Evolutionary conservation across 2,113 vertebrate genomes (phyloP).

Genomic region (Oostethus manadensis): DNA sequence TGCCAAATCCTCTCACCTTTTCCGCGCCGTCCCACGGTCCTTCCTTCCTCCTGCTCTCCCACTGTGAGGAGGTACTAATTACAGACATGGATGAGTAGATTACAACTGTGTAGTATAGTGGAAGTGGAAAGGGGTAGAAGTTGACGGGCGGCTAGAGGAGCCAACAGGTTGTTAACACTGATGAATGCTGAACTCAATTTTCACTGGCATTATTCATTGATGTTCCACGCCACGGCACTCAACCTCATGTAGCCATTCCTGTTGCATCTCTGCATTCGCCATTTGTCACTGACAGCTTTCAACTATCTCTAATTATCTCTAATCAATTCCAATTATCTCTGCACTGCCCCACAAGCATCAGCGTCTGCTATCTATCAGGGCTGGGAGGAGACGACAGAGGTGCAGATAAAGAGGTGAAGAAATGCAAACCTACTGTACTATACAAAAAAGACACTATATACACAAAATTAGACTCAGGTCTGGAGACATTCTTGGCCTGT

Average conservation of each 20-base stretch:
- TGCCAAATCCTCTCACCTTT: slow-evolving; percentile 47
- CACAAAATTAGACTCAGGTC: background rate
- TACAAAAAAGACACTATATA: background rate
- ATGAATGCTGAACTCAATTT: slow-evolving; percentile 67
- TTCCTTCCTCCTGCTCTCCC: slow-evolving; percentile 67
- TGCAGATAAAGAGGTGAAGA: slow-evolving; percentile 13
- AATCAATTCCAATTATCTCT: slow-evolving; percentile 61
- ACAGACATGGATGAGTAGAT: slow-evolving; percentile 67
- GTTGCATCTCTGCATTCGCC: slow-evolving; percentile 20
- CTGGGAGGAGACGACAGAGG: slow-evolving; percentile 17
- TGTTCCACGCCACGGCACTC: slow-evolving; percentile 33
- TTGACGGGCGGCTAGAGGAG: slow-evolving; percentile 36
- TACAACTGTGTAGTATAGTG: slow-evolving; percentile 62
- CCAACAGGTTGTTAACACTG: slow-evolving; percentile 66
- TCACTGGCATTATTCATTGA: slow-evolving; percentile 63
- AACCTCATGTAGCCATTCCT: slow-evolving; percentile 38
- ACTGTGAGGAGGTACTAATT: slow-evolving; percentile 68
- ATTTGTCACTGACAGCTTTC: slow-evolving; percentile 59
- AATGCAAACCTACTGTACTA: too few species aligned
- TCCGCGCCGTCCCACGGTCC: slow-evolving; percentile 30
- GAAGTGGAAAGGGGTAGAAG: slow-evolving; percentile 52
- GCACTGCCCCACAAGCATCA: slow-evolving; percentile 46
- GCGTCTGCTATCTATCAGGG: slow-evolving; percentile 43
- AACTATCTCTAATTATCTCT: slow-evolving; percentile 62
- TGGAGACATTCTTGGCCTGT: too few species aligned